Percentiles rank a stretch among this genome's conserved stretches.
These are phyloP conservation scores for Nymphalis io DNA, from an alignment of 1,140 invertebrate species.

Conservation along the genomic window DNA sequence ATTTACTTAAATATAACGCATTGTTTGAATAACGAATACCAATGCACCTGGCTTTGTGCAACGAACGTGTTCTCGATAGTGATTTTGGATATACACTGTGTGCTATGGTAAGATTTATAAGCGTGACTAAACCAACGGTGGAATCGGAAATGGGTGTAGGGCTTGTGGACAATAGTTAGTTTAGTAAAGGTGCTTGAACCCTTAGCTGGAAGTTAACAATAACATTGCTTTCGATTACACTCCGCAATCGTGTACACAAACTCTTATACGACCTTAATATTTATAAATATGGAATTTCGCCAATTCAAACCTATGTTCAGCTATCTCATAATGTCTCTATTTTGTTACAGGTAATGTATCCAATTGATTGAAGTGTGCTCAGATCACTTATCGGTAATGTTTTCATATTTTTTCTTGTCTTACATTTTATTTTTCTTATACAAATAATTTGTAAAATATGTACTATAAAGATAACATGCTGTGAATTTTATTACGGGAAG, in stretches of 20 bases:
- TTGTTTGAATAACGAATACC: conserved; percentile 66
- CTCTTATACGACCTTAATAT: not conserved
- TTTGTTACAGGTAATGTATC: conserved; percentile 23
- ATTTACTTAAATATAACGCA: conserved; percentile 43
- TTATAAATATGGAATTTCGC: not conserved
- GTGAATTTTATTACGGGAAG: too few species aligned
- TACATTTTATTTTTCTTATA: too few species aligned
- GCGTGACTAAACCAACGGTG: conserved; percentile 51
- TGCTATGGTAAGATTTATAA: conserved; percentile 46
- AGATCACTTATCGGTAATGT: not conserved
- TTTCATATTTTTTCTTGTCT: not conserved
- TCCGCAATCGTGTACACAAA: not conserved
- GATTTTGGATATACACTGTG: conserved; percentile 47
- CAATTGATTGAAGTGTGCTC: not conserved
- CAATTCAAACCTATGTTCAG: not conserved
- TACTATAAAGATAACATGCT: too few species aligned
- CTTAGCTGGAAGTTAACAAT: conserved; percentile 19
- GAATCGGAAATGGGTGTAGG: conserved; percentile 48
- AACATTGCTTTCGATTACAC: conserved; percentile 8
- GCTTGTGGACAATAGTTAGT: conserved; percentile 46
- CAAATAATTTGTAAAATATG: too few species aligned
- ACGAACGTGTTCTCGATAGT: conserved; percentile 39
- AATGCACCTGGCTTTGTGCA: conserved; percentile 49
- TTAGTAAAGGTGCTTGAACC: conserved; percentile 59
- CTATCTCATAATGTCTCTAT: not conserved